These are phyloP conservation scores for Falco columbarius DNA, from an alignment of 2,797 vertebrate species.

Conservation along the genomic window DNA sequence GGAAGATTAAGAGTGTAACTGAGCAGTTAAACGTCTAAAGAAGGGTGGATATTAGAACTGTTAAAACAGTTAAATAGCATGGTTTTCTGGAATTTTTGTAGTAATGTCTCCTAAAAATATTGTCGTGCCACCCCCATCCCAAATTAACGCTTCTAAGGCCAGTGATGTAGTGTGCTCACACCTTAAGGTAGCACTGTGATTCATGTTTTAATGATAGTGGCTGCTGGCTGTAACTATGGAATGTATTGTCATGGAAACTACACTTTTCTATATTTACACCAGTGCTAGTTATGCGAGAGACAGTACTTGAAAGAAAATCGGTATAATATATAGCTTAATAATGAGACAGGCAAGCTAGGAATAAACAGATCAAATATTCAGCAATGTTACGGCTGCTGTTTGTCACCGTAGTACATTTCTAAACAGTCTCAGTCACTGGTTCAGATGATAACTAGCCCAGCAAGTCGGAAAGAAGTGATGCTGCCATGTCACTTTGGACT, in stretches of 20 bases:
- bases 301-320: slow-evolving; percentile 66
- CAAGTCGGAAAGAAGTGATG: slow-evolving; percentile 5
- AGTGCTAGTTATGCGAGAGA: slow-evolving; percentile 58
- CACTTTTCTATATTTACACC: slow-evolving; percentile 72
- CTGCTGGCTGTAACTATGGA: slow-evolving; percentile 75
- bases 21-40: slow-evolving; percentile 24
- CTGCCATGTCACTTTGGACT: slow-evolving; percentile 39
- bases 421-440: slow-evolving; percentile 9
- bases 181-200: slow-evolving; percentile 74
- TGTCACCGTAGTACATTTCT: not conserved
- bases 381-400: slow-evolving; percentile 30
- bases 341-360: slow-evolving; percentile 32
- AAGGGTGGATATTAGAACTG: slow-evolving; percentile 33
- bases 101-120: slow-evolving; percentile 71
- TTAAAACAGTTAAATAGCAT: slow-evolving; percentile 24
- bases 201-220: slow-evolving; percentile 76
- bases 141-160: slow-evolving; percentile 65
- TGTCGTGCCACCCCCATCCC: slow-evolving; percentile 25
- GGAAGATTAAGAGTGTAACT: slow-evolving; percentile 1
- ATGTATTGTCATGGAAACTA: slow-evolving; percentile 79
- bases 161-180: slow-evolving; percentile 53
- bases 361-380: slow-evolving; percentile 50
- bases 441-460: not conserved
- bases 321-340: slow-evolving; percentile 56
- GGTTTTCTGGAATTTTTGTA: slow-evolving; percentile 53